Percentiles rank a stretch among this genome's conserved stretches.
phyloP scores from a whole-genome alignment of 2,888 invertebrate genomes.

The Yponomeuta malinellus region DNA sequence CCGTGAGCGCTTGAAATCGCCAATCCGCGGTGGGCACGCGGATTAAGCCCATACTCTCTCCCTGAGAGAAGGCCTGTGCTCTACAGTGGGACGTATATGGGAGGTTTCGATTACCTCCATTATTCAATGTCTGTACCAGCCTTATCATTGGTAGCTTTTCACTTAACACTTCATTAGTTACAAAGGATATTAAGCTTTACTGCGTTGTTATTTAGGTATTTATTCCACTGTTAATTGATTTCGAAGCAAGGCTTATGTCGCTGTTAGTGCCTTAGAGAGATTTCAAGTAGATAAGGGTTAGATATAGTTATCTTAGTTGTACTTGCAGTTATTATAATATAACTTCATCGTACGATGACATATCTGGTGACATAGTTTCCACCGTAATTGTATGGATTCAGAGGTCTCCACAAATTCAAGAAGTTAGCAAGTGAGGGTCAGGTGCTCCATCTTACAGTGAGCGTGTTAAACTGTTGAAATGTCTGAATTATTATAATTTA shows the following conservation, averaged over 20 bases:
- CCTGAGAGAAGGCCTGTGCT: too few relatives aligned
- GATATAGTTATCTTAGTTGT: conserved; percentile 33
- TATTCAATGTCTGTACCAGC: not conserved
- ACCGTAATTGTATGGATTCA: too few relatives aligned
- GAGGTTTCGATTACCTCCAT: not conserved
- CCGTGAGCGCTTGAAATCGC: too few relatives aligned
- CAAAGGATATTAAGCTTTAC: not conserved
- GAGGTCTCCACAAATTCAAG: too few relatives aligned
- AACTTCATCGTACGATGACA: not conserved
- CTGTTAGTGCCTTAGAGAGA: conserved; percentile 19
- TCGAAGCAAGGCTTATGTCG: not conserved
- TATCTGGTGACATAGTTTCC: too few relatives aligned
- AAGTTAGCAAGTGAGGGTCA: too few relatives aligned
- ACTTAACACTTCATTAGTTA: not conserved
- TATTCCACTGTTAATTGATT: not conserved
- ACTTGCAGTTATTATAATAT: conserved; percentile 1
- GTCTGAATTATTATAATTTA: conserved; percentile 27
- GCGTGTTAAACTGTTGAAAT: conserved; percentile 21
- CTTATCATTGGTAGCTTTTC: not conserved
- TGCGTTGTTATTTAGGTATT: not conserved
- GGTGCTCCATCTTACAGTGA: too few relatives aligned
- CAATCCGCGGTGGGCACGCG: too few relatives aligned
- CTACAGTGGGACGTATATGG: too few relatives aligned
- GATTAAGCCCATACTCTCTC: too few relatives aligned
- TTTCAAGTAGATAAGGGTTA: conserved; percentile 33